Evolutionary conservation across 2,888 invertebrate genomes (phyloP).

Genomic region (Xanthorhoe designata): DNA sequence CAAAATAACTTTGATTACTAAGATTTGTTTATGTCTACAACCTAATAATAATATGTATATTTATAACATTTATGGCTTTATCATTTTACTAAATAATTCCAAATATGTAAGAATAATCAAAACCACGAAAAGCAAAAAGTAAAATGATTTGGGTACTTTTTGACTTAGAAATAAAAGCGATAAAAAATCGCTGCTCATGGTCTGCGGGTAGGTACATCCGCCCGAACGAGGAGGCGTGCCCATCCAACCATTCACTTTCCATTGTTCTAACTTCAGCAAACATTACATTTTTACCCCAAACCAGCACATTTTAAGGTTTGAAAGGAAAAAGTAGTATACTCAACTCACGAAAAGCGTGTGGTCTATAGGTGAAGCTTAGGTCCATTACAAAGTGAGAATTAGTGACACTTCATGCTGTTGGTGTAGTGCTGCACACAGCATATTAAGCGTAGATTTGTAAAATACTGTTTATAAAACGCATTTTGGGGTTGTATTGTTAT

Average conservation of each 20-base stretch:
- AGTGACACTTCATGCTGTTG: too few species aligned
- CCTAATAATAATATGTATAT: too few species aligned
- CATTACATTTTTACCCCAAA: constrained; percentile 35
- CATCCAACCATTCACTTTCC: constrained; percentile 59
- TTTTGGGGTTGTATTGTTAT: too few species aligned
- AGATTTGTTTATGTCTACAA: background rate
- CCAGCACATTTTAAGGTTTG: background rate
- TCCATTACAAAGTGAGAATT: too few species aligned
- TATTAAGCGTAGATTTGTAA: too few species aligned
- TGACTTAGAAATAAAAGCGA: constrained; percentile 48
- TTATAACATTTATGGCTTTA: background rate
- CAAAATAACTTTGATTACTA: background rate
- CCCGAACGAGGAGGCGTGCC: constrained; percentile 59
- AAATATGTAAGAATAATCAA: too few species aligned
- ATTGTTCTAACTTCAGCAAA: constrained; percentile 51
- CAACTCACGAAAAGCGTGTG: background rate
- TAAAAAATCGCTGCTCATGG: constrained; percentile 67
- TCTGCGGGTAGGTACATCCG: constrained; percentile 46
- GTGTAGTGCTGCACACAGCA: too few species aligned
- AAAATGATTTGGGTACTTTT: constrained; percentile 39
- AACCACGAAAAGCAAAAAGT: background rate
- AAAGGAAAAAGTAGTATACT: background rate
- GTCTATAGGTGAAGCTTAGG: background rate
- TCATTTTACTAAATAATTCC: too few species aligned
- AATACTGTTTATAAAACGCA: too few species aligned